Evolutionary conservation across 2,797 vertebrate genomes (phyloP), one percentile per base, ranked within the genome.

Genomic region (Amblyraja radiata): DNA sequence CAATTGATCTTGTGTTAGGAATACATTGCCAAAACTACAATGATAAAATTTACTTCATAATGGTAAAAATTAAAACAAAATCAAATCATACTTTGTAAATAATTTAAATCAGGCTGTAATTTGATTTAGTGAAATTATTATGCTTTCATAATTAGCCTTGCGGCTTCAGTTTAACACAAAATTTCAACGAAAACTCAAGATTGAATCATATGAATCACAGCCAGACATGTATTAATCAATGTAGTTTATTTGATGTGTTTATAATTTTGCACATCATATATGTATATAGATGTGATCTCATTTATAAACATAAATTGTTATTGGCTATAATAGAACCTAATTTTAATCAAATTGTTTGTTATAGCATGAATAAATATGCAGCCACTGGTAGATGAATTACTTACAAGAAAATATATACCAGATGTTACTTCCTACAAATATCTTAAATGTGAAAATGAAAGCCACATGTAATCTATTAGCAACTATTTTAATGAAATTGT

Each of bases 401-500:
- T 92, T 76, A 92, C 68, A 92, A 36, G 71, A 76, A 92, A 74
- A 92, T 92, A 92, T 92, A 92, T 39, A 92, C 90, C 90, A 92
- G 90, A 92, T 92, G 90, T 74, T 92, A 92, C 68, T 92, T 76
- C 90, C 90, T 92, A 92, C 90, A 92, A 91, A 73, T 74, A 54
- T 92, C 25, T 92, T 92, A 74, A 92, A 74, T n/a, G 36, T 74
- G 73, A 92, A 92, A 92, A 74, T 92, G 71, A 92, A 76, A 92
- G 23, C 90, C 90, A 92, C 90, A 92, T 92, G 71, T 92, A 92
- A 92, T 74, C 71, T 39, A 92, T 92, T 92, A 92, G 90, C 23
- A 92, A 74, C 36, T 90, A 28, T 74, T 92, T 92, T 28, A 92
- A 92, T 92, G 90, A 92, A 46, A 92, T 76, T 92, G 90, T 74